These are phyloP conservation scores for Patella caerulea DNA, from an alignment of 2,888 invertebrate species.

Conservation along the genomic window DNA sequence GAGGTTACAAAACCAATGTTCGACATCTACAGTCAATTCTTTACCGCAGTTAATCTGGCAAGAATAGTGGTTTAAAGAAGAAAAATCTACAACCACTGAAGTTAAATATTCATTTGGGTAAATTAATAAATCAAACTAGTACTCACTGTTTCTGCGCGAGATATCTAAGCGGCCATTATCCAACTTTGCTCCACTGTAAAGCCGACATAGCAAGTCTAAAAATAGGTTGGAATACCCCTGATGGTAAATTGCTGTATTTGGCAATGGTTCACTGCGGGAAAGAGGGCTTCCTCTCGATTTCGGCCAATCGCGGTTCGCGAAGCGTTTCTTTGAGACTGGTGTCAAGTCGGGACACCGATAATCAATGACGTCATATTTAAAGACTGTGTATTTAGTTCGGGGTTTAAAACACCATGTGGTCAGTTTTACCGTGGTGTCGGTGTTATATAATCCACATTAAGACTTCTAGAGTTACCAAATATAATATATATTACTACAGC, in stretches of 20 bases:
- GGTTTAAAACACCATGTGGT: too few species aligned
- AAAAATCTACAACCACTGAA: too few species aligned
- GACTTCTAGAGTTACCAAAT: too few species aligned
- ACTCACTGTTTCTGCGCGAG: neutral
- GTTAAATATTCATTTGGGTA: too few species aligned
- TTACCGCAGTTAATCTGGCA: too few species aligned
- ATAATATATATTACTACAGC: too few species aligned
- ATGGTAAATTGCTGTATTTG: slow-evolving; percentile 10
- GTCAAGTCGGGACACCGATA: slow-evolving; percentile 6
- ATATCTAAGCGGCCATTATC: slow-evolving; percentile 10
- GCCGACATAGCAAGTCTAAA: neutral
- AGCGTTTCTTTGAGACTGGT: neutral
- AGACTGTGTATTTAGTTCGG: too few species aligned
- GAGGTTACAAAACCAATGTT: too few species aligned
- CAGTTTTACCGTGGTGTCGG: too few species aligned
- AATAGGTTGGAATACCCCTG: slow-evolving; percentile 8
- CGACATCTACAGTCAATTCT: too few species aligned
- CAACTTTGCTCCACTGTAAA: slow-evolving; percentile 7
- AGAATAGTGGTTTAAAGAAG: too few species aligned
- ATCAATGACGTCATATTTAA: slow-evolving; percentile 9
- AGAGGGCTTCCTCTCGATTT: slow-evolving; percentile 1
- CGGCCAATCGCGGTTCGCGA: neutral
- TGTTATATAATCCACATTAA: too few species aligned
- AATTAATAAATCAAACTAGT: neutral
- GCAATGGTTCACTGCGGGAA: slow-evolving; percentile 12